Evolutionary conservation across 2,113 vertebrate genomes (phyloP), one percentile per base, ranked within the genome.

Genomic region (Callaeas wilsoni): DNA sequence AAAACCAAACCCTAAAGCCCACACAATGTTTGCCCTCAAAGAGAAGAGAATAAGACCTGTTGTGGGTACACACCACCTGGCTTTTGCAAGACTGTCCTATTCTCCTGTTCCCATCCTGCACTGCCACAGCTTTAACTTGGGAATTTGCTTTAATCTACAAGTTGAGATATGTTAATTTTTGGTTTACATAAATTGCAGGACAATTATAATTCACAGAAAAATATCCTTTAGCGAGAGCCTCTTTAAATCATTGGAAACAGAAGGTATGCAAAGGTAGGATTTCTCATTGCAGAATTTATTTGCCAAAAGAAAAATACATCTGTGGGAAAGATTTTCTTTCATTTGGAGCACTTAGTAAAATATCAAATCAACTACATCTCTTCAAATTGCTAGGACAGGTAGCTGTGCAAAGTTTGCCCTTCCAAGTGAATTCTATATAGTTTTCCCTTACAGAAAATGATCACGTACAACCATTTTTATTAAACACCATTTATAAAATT

Each of bases 31-130:
- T 67, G 19, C 68, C 13, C 26, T 86, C 42, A 59, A 57, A 53
- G 19, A 71, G 22, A 52, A 57, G 19, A 75, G 19, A 65, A 1
- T 29, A 74, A 82, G 21, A 55, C 5, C 8, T 37, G 14, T 8
- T 37, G 7, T 44, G 23, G 9, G 27, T n/a, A 35, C 32, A 27
- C 7, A 16, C 12, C 14, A 65, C 6, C 5, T 56, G 25, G 7
- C 14, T 56, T 77, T 87, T 52, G 6, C 46, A 89, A 76, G 22
- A 32, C 30, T 73, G 9, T 42, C 26, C 25, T 44, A 0, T 50
- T 46, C 14, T 37, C 16, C 21, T 30, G 15, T n/a, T 76, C 37
- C 27, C 22, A 19, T 12, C 69, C 42, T 0, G 0, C 0, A 0
- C 47, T 5, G 0, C 9, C 27, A 11, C 32, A 69, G 9, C 4